Percentiles rank a stretch among this genome's conserved stretches.
phyloP scores from a whole-genome alignment of 1,140 invertebrate genomes.

The Linepithema humile region DNA sequence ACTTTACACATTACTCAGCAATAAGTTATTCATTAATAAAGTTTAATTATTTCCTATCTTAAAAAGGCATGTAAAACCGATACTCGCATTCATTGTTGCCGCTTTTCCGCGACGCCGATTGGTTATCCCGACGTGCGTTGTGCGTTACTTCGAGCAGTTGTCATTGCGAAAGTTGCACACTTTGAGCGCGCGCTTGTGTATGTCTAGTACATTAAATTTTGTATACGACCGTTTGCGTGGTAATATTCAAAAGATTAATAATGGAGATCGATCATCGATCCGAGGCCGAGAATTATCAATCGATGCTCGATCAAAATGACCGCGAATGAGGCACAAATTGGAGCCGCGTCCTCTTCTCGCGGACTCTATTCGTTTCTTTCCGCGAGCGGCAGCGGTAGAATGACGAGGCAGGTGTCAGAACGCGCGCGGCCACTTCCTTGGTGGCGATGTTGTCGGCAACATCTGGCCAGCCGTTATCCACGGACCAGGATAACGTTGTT shows the following conservation, averaged over 20 bases:
- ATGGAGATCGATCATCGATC: background rate
- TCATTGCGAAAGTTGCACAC: too few species aligned
- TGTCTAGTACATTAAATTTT: too few species aligned
- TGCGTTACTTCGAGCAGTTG: too few species aligned
- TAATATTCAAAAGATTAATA: background rate
- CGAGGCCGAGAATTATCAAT: background rate
- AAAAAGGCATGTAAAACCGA: too few species aligned
- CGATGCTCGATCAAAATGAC: background rate
- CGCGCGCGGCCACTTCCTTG: constrained; percentile 75
- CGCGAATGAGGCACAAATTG: constrained; percentile 77
- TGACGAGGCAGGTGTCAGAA: constrained; percentile 81
- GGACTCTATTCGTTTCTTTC: constrained; percentile 30
- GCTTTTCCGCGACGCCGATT: too few species aligned
- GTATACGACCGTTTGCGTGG: background rate
- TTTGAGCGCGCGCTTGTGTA: too few species aligned
- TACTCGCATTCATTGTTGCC: too few species aligned
- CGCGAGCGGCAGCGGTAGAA: constrained; percentile 55
- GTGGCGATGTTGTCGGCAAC: constrained; percentile 71
- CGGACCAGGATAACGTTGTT: constrained; percentile 66
- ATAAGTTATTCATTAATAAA: background rate
- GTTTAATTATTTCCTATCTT: too few species aligned
- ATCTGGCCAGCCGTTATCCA: constrained; percentile 80
- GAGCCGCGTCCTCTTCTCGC: constrained; percentile 52
- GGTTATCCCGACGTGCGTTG: too few species aligned
- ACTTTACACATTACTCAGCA: background rate